A percentile compares a stretch with the other conserved stretches of the same genome.
phyloP scores from a whole-genome alignment of 2,797 vertebrate species.

The Macroramphosus scolopax region DNA sequence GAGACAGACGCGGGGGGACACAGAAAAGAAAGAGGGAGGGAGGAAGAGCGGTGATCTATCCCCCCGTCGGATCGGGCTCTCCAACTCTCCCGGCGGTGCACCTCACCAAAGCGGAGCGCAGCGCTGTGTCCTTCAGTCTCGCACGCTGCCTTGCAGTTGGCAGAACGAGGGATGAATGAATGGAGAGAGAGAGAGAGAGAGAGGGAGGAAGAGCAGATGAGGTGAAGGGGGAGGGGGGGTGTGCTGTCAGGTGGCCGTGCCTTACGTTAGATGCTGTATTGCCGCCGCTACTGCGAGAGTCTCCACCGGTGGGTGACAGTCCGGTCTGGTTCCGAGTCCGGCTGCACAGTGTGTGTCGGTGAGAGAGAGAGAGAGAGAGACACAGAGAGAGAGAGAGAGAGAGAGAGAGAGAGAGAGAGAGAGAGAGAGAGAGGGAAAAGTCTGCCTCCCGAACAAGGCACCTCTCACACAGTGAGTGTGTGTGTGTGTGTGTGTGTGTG shows the following conservation, averaged over 20 bases:
- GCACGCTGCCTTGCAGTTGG: conserved; percentile 56
- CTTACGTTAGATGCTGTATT: conserved; percentile 46
- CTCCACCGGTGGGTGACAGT: conserved; percentile 57
- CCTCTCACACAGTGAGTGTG: conserved; percentile 29
- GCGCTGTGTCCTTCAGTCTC: conserved; percentile 76
- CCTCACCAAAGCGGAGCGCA: conserved; percentile 59
- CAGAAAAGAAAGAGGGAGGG: conserved; percentile 27
- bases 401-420: too few relatives aligned
- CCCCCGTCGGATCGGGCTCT: conserved; percentile 51
- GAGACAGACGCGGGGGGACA: conserved; percentile 49
- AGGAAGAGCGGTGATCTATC: conserved; percentile 49
- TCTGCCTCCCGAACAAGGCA: conserved; percentile 25
- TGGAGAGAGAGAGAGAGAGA: conserved; percentile 41
- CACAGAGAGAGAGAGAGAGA: too few relatives aligned
- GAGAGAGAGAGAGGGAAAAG: conserved; percentile 2
- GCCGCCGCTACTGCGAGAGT: conserved; percentile 27
- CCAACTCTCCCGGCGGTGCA: conserved; percentile 61
- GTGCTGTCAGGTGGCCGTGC: conserved; percentile 44
- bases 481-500: conserved; percentile 15
- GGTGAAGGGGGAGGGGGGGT: conserved; percentile 3
- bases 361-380: not conserved
- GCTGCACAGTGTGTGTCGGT: conserved; percentile 29
- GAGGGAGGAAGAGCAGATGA: conserved; percentile 21
- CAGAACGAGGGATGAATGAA: conserved; percentile 66
- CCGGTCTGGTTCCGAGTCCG: conserved; percentile 40